A percentile compares a stretch with the other conserved stretches of the same genome.
phyloP scores from a whole-genome alignment of 2,113 vertebrate genomes.

The Elephantulus edwardii region DNA sequence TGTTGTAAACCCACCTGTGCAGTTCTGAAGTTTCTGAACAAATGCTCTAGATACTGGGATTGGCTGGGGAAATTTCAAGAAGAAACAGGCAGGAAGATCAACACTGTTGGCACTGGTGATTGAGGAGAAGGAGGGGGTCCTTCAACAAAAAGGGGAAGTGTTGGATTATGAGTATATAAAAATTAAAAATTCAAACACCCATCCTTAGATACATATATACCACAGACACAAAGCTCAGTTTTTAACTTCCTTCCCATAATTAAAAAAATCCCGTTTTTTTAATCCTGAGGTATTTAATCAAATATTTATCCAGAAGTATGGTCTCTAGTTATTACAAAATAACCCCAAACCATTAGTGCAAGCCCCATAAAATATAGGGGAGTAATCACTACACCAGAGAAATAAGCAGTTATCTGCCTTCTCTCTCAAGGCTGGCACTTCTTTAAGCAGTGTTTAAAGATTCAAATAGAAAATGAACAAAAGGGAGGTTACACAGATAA shows the following conservation, averaged over 20 bases:
- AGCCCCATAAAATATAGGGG: not conserved
- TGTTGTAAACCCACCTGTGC: conserved; percentile 87
- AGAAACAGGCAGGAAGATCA: conserved; percentile 97
- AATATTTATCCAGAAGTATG: not conserved
- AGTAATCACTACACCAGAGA: conserved; percentile 8
- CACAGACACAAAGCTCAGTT: conserved; percentile 16
- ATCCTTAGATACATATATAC: not conserved
- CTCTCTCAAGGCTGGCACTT: not conserved
- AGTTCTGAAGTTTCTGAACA: conserved; percentile 93
- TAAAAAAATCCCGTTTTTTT: conserved; percentile 1
- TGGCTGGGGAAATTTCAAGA: conserved; percentile 94
- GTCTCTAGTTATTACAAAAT: not conserved
- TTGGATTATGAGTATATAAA: conserved; percentile 7
- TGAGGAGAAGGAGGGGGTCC: conserved; percentile 94
- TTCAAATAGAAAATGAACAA: not conserved
- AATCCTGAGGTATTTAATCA: conserved; percentile 1
- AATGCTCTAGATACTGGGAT: conserved; percentile 95
- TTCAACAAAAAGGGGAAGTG: conserved; percentile 48
- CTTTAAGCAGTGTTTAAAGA: conserved; percentile 20
- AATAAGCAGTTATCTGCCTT: conserved; percentile 9
- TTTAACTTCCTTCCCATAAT: not conserved
- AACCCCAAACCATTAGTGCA: not conserved
- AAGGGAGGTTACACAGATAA: not conserved
- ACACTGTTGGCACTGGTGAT: conserved; percentile 98
- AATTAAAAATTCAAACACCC: conserved; percentile 48